These are phyloP conservation scores for Picus viridis DNA, from an alignment of 2,797 vertebrate genomes.

Conservation along the genomic window DNA sequence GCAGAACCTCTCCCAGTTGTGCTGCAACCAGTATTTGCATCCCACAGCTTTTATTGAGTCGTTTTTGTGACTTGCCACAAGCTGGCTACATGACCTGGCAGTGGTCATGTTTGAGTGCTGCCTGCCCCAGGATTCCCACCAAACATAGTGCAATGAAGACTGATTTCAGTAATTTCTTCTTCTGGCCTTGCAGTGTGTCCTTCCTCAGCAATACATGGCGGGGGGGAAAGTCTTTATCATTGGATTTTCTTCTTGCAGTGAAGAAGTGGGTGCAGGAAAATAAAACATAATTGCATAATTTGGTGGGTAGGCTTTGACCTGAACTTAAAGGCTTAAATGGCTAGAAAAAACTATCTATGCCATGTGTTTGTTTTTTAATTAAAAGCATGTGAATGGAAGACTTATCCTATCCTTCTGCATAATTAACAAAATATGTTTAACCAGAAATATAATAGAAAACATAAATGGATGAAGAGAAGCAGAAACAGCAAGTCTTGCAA, in stretches of 20 bases:
- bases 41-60: neutral
- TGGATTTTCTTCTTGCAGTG: neutral
- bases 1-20: neutral
- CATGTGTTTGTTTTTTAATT: constrained; percentile 39
- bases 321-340: constrained; percentile 18
- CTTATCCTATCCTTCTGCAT: neutral
- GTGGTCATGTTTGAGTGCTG: neutral
- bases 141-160: neutral
- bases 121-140: neutral
- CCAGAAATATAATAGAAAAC: neutral
- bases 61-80: neutral
- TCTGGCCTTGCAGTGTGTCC: neutral
- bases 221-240: neutral
- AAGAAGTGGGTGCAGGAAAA: constrained; percentile 7
- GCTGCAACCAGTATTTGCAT: neutral
- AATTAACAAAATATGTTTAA: constrained; percentile 47
- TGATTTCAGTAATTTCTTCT: neutral
- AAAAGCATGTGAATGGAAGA: constrained; percentile 41
- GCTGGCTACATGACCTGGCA: neutral
- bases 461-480: constrained; percentile 16
- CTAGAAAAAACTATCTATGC: neutral
- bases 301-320: constrained; percentile 29
- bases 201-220: neutral
- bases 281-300: constrained; percentile 13
- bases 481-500: constrained; percentile 13